These are phyloP conservation scores for Noctuana brunneofusca DNA, from an alignment of 2,888 invertebrate genomes.

Conservation along the genomic window DNA sequence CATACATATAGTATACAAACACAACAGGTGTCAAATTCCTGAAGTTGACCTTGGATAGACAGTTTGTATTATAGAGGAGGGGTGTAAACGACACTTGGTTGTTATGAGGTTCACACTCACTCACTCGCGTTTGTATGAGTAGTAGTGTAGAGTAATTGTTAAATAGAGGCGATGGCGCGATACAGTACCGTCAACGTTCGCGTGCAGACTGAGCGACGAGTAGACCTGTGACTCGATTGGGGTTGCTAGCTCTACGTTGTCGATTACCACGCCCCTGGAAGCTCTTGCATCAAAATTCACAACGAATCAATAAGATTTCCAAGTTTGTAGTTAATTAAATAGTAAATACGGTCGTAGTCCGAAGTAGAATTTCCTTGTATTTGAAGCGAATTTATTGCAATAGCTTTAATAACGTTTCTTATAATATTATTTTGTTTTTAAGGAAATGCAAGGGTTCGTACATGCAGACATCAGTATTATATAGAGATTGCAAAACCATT, in stretches of 20 bases:
- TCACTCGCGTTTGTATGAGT: conserved; percentile 62
- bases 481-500: too few relatives aligned
- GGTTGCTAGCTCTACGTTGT: conserved; percentile 59
- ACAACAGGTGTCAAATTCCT: conserved; percentile 75
- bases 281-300: conserved; percentile 26
- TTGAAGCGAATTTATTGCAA: neutral
- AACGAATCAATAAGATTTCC: conserved; percentile 25
- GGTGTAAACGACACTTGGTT: conserved; percentile 56
- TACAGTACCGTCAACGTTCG: conserved; percentile 53
- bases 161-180: conserved; percentile 47
- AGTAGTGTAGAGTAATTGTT: conserved; percentile 48
- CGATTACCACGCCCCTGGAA: conserved; percentile 47
- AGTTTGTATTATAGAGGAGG: conserved; percentile 49
- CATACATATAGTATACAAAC: conserved; percentile 62
- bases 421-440: too few relatives aligned
- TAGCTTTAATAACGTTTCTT: too few relatives aligned
- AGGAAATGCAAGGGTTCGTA: too few relatives aligned
- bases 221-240: conserved; percentile 54
- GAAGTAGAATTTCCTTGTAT: neutral
- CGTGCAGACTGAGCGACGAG: conserved; percentile 65
- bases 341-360: neutral
- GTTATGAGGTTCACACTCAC: conserved; percentile 64
- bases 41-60: conserved; percentile 67
- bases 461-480: too few relatives aligned
- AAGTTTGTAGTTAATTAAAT: neutral